phyloP scores from a whole-genome alignment of 2,797 vertebrate species.

The Setipinna tenuifilis region DNA sequence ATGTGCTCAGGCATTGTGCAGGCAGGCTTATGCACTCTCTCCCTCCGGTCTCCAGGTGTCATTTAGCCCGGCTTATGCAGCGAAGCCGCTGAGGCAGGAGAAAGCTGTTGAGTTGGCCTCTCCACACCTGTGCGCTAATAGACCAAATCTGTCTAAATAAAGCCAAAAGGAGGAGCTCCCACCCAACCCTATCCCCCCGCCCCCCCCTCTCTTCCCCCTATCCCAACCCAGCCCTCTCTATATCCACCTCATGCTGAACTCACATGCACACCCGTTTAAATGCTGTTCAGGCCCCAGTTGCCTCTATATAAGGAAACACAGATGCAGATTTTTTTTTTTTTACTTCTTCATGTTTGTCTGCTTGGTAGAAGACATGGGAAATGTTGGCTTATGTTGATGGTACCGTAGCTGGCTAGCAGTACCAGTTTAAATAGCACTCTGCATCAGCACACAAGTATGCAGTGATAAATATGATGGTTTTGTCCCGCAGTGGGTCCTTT shows the following conservation, averaged over 20 bases:
- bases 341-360: background rate
- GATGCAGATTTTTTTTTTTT: background rate
- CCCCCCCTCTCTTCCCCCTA: too few species aligned
- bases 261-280: background rate
- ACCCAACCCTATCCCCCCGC: constrained; percentile 44
- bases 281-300: background rate
- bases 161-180: constrained; percentile 20
- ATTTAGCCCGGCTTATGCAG: constrained; percentile 35
- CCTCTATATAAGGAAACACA: background rate
- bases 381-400: background rate
- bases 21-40: constrained; percentile 25
- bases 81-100: constrained; percentile 30
- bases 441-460: background rate
- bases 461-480: background rate
- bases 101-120: constrained; percentile 32
- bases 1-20: constrained; percentile 35
- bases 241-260: background rate
- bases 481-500: background rate
- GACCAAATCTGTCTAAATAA: constrained; percentile 51
- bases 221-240: constrained; percentile 43
- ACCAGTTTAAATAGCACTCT: background rate
- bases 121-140: constrained; percentile 30
- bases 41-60: constrained; percentile 35
- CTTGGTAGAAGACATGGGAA: background rate
- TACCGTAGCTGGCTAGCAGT: background rate